These are phyloP conservation scores for Epiperipatus broadwayi DNA, from an alignment of 2,888 invertebrate genomes.

Conservation along the genomic window DNA sequence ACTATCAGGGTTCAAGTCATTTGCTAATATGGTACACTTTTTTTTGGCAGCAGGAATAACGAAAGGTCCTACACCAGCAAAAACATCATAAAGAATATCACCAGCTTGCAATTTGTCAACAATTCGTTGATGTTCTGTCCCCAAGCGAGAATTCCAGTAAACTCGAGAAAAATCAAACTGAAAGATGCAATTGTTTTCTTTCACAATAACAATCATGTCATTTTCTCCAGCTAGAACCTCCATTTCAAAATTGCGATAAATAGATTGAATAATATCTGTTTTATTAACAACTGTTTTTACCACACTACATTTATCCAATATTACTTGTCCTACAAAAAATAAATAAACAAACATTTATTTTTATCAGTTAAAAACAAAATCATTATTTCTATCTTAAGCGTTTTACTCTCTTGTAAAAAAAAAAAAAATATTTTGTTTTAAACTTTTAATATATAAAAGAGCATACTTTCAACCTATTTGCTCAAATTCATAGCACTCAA, in stretches of 20 bases:
- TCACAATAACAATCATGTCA: conserved; percentile 51
- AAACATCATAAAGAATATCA: conserved; percentile 80
- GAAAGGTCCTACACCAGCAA: conserved; percentile 95
- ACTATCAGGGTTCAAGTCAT: conserved; percentile 88
- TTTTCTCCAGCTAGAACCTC: conserved; percentile 54
- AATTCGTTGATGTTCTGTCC: conserved; percentile 73
- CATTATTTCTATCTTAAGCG: no score
- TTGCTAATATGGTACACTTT: conserved; percentile 56
- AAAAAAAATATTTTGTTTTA: no score
- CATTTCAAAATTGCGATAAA: conserved; percentile 74
- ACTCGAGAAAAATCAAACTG: conserved; percentile 89
- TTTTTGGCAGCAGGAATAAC: conserved; percentile 65
- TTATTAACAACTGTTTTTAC: conserved; percentile 81
- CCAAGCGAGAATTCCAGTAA: conserved; percentile 88
- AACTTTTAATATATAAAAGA: no score
- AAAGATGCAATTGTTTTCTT: conserved; percentile 60
- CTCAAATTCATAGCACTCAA: no score
- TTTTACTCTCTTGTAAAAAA: no score
- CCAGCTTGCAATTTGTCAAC: conserved; percentile 40
- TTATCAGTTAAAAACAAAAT: no score
- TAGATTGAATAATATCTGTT: conserved; percentile 56
- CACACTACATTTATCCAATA: conserved; percentile 55
- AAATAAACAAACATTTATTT: no score
- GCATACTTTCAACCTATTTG: no score
- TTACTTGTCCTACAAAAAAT: conserved; percentile 69